phyloP scores from a whole-genome alignment of 2,888 invertebrate genomes.

The Tetragnatha montana region DNA sequence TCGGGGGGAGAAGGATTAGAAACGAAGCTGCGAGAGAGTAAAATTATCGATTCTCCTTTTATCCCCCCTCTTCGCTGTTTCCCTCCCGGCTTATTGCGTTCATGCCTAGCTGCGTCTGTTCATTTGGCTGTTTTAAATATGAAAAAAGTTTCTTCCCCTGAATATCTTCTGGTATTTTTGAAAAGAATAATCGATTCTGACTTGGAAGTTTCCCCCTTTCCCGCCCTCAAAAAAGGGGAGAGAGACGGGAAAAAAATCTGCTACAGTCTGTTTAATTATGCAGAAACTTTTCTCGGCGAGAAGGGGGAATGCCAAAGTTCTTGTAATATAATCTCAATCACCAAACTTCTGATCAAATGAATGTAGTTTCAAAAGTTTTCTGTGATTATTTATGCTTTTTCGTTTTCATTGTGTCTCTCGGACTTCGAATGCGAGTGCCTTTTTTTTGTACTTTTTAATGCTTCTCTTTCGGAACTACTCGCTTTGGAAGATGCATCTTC shows the following conservation, averaged over 20 bases:
- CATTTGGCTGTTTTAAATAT: constrained; percentile 69
- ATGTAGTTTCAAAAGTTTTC: constrained; percentile 52
- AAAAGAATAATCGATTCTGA: constrained; percentile 57
- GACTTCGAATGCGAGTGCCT: constrained; percentile 5
- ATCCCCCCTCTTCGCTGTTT: constrained; percentile 10
- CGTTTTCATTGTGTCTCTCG: constrained; percentile 31
- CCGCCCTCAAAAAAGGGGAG: constrained; percentile 7
- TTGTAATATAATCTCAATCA: constrained; percentile 62
- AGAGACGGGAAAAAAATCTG: constrained; percentile 1
- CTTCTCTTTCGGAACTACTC: not conserved
- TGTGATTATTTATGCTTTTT: constrained; percentile 50
- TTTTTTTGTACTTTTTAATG: constrained; percentile 14
- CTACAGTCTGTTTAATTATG: constrained; percentile 66
- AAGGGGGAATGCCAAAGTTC: constrained; percentile 35
- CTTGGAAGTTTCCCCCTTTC: constrained; percentile 24
- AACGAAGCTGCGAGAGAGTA: constrained; percentile 34
- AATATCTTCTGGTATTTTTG: constrained; percentile 63
- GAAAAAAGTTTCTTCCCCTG: constrained; percentile 53
- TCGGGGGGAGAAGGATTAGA: constrained; percentile 6
- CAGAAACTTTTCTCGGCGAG: constrained; percentile 51
- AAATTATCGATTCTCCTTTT: constrained; percentile 55
- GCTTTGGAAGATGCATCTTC: not conserved
- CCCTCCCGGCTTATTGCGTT: constrained; percentile 29
- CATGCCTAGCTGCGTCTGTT: constrained; percentile 64
- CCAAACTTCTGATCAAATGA: constrained; percentile 52